Conservation (phyloP, 2,888 invertebrate genomes). For the Laothoe populi region DNA sequence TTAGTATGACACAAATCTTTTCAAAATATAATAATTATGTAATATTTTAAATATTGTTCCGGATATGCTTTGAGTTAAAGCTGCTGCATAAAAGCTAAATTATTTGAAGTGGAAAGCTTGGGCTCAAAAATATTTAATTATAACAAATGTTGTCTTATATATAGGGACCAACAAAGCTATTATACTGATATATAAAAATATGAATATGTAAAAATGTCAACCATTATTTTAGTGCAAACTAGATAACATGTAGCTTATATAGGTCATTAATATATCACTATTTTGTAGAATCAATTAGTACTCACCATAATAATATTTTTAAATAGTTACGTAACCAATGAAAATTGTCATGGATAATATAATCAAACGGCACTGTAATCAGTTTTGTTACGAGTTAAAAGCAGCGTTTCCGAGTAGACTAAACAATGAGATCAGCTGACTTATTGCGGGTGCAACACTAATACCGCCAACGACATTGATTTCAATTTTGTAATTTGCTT, state of each 20-base stretch:
- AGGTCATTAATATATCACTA: background rate
- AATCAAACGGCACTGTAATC: slow-evolving; percentile 53
- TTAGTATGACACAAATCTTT: too few relatives aligned
- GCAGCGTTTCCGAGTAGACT: slow-evolving; percentile 69
- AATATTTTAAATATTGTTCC: too few relatives aligned
- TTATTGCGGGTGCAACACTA: slow-evolving; percentile 52
- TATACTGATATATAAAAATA: too few relatives aligned
- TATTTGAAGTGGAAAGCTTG: too few relatives aligned
- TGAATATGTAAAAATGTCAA: background rate
- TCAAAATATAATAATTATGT: too few relatives aligned
- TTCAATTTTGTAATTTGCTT: slow-evolving; percentile 35
- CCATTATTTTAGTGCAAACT: background rate
- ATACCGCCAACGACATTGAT: slow-evolving; percentile 64
- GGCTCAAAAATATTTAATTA: too few relatives aligned
- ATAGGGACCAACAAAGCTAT: too few relatives aligned
- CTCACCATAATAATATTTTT: slow-evolving; percentile 26
- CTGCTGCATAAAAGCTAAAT: too few relatives aligned
- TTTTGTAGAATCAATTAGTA: slow-evolving; percentile 21
- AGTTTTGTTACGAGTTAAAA: slow-evolving; percentile 66
- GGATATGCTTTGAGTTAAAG: too few relatives aligned
- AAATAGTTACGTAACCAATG: slow-evolving; percentile 43
- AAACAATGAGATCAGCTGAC: slow-evolving; percentile 82
- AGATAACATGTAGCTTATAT: background rate
- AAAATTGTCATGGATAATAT: slow-evolving; percentile 51
- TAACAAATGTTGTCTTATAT: too few relatives aligned